These are phyloP conservation scores for Zootermopsis nevadensis DNA, from an alignment of 2,888 invertebrate species.

Conservation along the genomic window DNA sequence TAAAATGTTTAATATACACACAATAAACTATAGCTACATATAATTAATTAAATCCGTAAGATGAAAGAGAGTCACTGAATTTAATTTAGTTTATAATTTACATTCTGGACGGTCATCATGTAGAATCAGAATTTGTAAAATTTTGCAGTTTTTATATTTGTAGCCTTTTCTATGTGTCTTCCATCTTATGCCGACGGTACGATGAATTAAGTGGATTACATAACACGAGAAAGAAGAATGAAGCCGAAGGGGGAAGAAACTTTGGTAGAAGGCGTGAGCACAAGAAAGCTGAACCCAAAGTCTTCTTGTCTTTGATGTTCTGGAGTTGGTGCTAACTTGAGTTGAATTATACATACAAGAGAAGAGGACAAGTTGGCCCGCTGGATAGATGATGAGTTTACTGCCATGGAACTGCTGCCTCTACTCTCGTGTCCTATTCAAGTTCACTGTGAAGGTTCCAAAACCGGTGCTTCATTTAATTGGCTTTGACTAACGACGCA, in stretches of 20 bases:
- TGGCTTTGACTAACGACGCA: too few species aligned
- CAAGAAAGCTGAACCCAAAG: neutral
- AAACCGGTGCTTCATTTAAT: too few species aligned
- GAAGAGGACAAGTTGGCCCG: too few species aligned
- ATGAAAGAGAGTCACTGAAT: too few species aligned
- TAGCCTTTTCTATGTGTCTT: neutral
- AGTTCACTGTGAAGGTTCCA: too few species aligned
- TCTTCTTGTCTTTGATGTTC: neutral
- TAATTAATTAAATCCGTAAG: too few species aligned
- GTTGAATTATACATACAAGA: slow-evolving; percentile 2
- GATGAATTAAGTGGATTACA: neutral
- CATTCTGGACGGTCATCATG: neutral
- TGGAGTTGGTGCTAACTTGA: neutral
- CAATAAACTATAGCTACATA: too few species aligned
- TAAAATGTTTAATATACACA: too few species aligned
- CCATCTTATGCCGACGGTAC: neutral
- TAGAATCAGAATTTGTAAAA: neutral
- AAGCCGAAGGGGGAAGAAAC: neutral
- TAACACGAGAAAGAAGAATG: neutral
- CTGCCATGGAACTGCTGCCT: too few species aligned
- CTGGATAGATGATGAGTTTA: too few species aligned
- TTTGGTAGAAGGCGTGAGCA: neutral
- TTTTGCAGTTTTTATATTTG: neutral
- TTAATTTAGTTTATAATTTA: neutral
- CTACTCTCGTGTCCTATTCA: too few species aligned